phyloP scores from a whole-genome alignment of 1,140 invertebrate genomes.

The Pseudomyrmex flavicornis region DNA sequence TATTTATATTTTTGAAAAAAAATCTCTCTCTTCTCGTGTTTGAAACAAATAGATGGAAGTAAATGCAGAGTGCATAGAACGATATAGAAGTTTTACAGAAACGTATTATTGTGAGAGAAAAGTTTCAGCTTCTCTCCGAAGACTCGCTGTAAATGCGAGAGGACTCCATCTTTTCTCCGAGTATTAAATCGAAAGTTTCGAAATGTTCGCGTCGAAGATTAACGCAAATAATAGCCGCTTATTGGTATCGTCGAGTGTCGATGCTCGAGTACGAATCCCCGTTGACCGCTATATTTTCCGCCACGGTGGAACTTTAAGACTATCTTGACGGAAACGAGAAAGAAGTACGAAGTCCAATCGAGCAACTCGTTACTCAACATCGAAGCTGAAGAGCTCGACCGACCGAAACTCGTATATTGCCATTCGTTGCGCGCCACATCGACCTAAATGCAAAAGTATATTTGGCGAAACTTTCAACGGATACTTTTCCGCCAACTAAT shows the following conservation, averaged over 20 bases:
- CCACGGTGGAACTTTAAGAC: slow-evolving; percentile 64
- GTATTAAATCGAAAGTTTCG: slow-evolving; percentile 59
- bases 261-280: slow-evolving; percentile 60
- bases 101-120: slow-evolving; percentile 42
- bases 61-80: not conserved
- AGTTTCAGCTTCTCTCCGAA: slow-evolving; percentile 6
- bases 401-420: slow-evolving; percentile 66
- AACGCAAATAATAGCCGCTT: slow-evolving; percentile 75
- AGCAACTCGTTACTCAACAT: slow-evolving; percentile 72
- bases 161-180: slow-evolving; percentile 12
- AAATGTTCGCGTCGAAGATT: slow-evolving; percentile 64
- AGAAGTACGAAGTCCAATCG: slow-evolving; percentile 74
- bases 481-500: slow-evolving; percentile 23
- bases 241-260: slow-evolving; percentile 70
- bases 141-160: not conserved
- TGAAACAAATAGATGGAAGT: not conserved
- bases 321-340: slow-evolving; percentile 64
- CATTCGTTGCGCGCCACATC: slow-evolving; percentile 61
- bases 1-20: not conserved
- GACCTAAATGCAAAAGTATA: slow-evolving; percentile 59
- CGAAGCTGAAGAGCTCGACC: slow-evolving; percentile 49
- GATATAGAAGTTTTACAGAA: slow-evolving; percentile 34
- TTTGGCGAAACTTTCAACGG: slow-evolving; percentile 32
- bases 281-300: slow-evolving; percentile 73
- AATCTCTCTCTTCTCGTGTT: not conserved